Evolutionary conservation across 2,888 invertebrate genomes (phyloP), one percentile per base, ranked within the genome.

Genomic region (Phyllotreta striolata): DNA sequence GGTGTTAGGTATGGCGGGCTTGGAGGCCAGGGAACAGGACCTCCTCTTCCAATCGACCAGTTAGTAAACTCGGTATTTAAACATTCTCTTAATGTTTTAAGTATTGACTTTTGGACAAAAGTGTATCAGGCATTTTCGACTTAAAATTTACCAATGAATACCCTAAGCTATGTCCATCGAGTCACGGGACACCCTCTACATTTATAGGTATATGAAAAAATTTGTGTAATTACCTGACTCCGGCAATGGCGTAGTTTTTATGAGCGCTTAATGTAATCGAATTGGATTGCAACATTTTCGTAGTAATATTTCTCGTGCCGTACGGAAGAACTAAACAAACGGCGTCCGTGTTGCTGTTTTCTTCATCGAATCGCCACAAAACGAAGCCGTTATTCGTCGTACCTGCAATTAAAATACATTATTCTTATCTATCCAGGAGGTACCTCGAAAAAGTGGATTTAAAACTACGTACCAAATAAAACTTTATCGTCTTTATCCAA

Each of bases 201-300:
- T 24, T 1, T 24, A 3, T 24, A 4, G 24, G 37, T 37, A 1
- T 52, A 0, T 13, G n/a, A 38, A 10, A 12, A 38, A 6, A 12
- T 13, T 38, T 40, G 5, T n/a, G 12, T 3, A 55, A 38, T 65
- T 76, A 91, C 91, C 91, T 89, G 1, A 98, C 96, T 1, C 97
- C 98, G 40, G 97, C 98, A 0, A 98, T 94, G 0, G 96, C 95
- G 77, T 95, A 97, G 74, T 93, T 91, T 73, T 92, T 89, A 64
- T 91, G 91, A 38, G 93, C 93, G 72, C 96, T 96, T 68, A 98
- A 87, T 86, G 95, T 94, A 55, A 96, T 91, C 0, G 96, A 93
- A 79, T 95, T 96, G 0, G 95, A 94, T 70, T 91, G 89, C 74
- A 95, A 88, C 85, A 96, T 92, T 80, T 91, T 92, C 0, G 94